Base-by-base conservation (phyloP, 92 coral and sea anemone species). In the Phenganax marumi region DNA sequence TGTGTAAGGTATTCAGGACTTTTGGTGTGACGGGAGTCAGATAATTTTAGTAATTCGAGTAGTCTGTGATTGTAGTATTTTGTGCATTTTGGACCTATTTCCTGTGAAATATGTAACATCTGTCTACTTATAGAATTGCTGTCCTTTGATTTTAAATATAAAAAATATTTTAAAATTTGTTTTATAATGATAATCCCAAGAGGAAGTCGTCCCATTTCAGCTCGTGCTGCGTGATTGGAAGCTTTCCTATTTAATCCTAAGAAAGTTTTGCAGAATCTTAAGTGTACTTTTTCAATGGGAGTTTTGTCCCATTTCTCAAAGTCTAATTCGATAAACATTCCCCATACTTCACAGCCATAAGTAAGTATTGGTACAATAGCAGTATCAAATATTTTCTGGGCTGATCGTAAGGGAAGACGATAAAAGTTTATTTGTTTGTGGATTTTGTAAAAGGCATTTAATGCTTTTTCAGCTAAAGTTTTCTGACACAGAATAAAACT, bases 291-390 rank as follows among this genome's bases (percentile, higher is more conserved):
- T 80, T 86, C 85, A 25, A 22, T 57, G 47, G 23, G 80, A 17
- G 53, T 51, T 68, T 80, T 86, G 60, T 86, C 89, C 86, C 86
- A 86, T 12, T 73, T 68, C n/a, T 58, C 58, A 39, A 86, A 80
- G 50, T 79, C 71, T 22, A 24, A n/a, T 25, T 72, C 62, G 12
- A 57, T 10, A 21, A 39, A 71, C n/a, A 61, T 24, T 9, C 89
- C 89, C 86, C 86, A 86, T 57, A 86, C 57, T 73, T 86, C 89
- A 57, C 80, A 68, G 25, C 81, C 85, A 65, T 86, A 86, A 52
- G 80, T 65, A 33, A 86, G 79, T 50, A 86, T 79, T 58, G 89
- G 86, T 71, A 25, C 21, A 70, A 85, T 63, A 24, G 73, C 70
- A 43, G 53, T 52, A 69, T 83, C 70, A 24, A 83, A 83, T 16